phyloP scores from a whole-genome alignment of 2,113 vertebrate genomes.

The Axis porcinus region DNA sequence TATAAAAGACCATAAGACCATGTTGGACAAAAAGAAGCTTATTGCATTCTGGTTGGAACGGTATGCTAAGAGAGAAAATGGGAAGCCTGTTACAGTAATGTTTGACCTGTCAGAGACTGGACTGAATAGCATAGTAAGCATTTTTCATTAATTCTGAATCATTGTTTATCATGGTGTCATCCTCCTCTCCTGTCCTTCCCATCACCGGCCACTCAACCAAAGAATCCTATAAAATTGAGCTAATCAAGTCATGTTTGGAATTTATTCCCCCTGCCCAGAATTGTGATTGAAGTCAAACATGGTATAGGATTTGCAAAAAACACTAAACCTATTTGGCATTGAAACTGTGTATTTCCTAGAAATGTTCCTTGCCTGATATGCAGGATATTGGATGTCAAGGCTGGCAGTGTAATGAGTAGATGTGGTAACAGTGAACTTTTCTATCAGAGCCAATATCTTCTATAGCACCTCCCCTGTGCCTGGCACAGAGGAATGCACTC shows the following conservation, averaged over 20 bases:
- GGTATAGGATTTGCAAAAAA: neutral
- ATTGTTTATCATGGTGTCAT: neutral
- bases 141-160: constrained; percentile 44
- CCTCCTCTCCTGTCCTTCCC: neutral
- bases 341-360: neutral
- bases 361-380: neutral
- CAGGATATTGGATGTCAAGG: neutral
- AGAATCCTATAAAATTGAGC: neutral
- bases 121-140: constrained; percentile 93
- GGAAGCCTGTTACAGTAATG: constrained; percentile 94
- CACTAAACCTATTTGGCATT: neutral
- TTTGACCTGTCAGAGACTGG: constrained; percentile 97
- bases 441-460: neutral
- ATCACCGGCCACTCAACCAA: neutral
- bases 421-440: neutral
- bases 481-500: neutral
- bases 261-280: neutral
- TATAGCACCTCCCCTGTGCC: neutral
- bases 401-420: neutral
- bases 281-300: constrained; percentile 3
- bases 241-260: neutral
- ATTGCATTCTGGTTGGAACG: constrained; percentile 97
- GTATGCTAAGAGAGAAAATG: constrained; percentile 93
- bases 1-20: constrained; percentile 88
- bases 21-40: constrained; percentile 93